These are phyloP conservation scores for Pristis pectinata DNA, from an alignment of 2,797 vertebrate genomes.

Conservation along the genomic window DNA sequence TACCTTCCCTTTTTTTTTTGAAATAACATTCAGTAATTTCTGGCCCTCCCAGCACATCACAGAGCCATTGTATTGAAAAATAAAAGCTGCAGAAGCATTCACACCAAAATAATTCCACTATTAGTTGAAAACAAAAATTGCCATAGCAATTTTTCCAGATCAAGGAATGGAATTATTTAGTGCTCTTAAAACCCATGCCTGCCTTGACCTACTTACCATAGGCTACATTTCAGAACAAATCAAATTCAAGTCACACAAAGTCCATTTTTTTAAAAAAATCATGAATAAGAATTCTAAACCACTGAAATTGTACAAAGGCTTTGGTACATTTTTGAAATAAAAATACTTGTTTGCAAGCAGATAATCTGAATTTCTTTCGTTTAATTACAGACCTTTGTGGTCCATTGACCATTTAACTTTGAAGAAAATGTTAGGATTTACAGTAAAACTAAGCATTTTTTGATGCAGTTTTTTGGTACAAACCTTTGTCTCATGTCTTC, in stretches of 20 bases:
- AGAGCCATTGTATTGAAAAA: background rate
- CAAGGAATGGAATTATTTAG: background rate
- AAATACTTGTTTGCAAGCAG: background rate
- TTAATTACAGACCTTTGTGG: background rate
- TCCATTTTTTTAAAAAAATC: background rate
- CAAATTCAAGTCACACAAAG: slow-evolving; percentile 12
- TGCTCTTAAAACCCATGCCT: background rate
- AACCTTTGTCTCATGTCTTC: background rate
- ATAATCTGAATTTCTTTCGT: background rate
- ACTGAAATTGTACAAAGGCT: background rate
- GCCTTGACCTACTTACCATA: slow-evolving; percentile 27
- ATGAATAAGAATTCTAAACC: background rate
- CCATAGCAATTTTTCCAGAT: background rate
- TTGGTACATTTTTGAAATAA: background rate
- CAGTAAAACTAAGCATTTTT: background rate
- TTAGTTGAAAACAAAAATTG: background rate
- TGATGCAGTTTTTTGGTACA: background rate
- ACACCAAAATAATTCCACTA: background rate
- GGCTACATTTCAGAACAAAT: slow-evolving; percentile 19
- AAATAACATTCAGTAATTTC: background rate
- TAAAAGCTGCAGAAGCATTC: background rate
- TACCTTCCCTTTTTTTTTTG: background rate
- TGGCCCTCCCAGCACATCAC: background rate
- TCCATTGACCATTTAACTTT: too few relatives aligned
- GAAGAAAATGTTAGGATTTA: background rate